A percentile compares a stretch with the other conserved stretches of the same genome.
phyloP scores from a whole-genome alignment of 1,140 invertebrate genomes.

The Drosophila hydei region DNA sequence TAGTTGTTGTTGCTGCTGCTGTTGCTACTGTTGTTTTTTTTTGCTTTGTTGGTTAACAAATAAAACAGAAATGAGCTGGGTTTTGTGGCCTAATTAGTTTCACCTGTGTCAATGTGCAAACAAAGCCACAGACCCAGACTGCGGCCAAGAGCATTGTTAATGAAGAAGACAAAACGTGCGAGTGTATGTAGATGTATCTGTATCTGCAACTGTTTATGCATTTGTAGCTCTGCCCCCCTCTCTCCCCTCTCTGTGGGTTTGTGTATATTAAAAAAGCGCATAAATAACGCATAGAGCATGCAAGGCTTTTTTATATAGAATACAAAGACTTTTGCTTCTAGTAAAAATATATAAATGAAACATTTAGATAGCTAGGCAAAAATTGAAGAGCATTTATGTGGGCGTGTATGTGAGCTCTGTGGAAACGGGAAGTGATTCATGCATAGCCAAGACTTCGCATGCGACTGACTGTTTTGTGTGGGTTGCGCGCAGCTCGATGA shows the following conservation, averaged over 20 bases:
- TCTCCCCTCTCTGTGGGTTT: background rate
- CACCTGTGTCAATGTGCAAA: constrained; percentile 81
- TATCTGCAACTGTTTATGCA: background rate
- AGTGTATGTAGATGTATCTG: constrained; percentile 7
- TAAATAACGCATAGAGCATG: constrained; percentile 25
- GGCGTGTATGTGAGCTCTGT: background rate
- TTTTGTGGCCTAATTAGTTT: constrained; percentile 83
- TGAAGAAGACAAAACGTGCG: constrained; percentile 43
- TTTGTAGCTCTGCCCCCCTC: background rate
- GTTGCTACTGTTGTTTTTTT: constrained; percentile 29
- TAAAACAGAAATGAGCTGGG: constrained; percentile 80
- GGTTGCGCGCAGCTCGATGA: background rate
- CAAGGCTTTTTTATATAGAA: constrained; percentile 10
- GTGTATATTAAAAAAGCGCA: constrained; percentile 18
- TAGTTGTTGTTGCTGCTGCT: constrained; percentile 39
- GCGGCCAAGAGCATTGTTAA: constrained; percentile 43
- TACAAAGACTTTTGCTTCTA: constrained; percentile 13
- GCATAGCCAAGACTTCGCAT: constrained; percentile 4
- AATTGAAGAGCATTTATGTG: constrained; percentile 11
- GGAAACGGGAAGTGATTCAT: constrained; percentile 39
- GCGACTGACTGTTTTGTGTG: constrained; percentile 6
- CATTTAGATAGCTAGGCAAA: constrained; percentile 29
- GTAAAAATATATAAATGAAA: constrained; percentile 12
- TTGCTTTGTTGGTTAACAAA: constrained; percentile 76
- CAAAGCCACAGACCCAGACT: constrained; percentile 43